phyloP scores from a whole-genome alignment of 2,888 invertebrate species.

The Heteromurus nitidus region DNA sequence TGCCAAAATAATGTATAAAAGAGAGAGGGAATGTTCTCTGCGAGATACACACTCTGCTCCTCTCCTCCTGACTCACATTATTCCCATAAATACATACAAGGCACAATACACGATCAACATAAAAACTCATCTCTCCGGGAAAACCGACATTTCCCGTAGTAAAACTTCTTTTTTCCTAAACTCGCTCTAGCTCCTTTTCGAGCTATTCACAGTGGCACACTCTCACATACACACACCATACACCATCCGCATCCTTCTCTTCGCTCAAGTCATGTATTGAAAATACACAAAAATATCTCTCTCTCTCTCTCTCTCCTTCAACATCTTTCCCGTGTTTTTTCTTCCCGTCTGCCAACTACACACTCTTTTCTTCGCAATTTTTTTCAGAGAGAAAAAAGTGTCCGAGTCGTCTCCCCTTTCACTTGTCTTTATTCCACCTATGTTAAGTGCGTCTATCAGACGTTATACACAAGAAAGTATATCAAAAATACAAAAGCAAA shows the following conservation, averaged over 20 bases:
- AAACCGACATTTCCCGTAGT: conserved; percentile 59
- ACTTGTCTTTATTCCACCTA: not conserved
- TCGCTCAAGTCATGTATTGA: not conserved
- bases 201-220: no score
- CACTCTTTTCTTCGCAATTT: conserved; percentile 27
- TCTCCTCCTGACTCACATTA: no score
- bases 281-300: not conserved
- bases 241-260: no score
- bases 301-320: not conserved
- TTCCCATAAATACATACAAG: no score
- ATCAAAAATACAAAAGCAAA: not conserved
- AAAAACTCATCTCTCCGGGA: conserved; percentile 46
- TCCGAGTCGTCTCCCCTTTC: conserved; percentile 42
- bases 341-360: not conserved
- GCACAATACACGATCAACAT: no score
- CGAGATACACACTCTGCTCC: not conserved
- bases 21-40: not conserved
- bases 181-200: no score
- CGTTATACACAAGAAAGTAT: not conserved
- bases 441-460: not conserved
- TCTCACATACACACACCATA: no score
- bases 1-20: not conserved
- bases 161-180: not conserved
- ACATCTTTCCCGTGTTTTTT: not conserved
- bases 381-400: conserved; percentile 43